These are phyloP conservation scores for Catostylus mosaicus DNA, from an alignment of 30 jellyfish, hydroid and myxozoan species.

Conservation along the genomic window DNA sequence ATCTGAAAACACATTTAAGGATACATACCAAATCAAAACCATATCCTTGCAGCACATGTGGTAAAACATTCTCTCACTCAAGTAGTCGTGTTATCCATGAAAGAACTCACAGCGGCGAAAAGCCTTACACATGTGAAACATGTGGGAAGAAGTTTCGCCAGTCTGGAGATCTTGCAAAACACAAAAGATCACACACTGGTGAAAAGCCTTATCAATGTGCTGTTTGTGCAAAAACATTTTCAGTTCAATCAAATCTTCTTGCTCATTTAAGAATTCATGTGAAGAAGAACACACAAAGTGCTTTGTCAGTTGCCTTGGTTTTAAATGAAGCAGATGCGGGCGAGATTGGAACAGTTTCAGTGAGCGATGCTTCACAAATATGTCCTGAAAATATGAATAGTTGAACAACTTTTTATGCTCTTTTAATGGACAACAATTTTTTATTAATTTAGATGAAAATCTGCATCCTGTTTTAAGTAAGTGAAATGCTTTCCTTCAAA, in stretches of 20 bases:
- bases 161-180: slow-evolving; percentile 69
- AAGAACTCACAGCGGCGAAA: slow-evolving; percentile 63
- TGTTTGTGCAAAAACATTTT: slow-evolving; percentile 54
- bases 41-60: slow-evolving; percentile 45
- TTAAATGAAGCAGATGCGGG: neutral
- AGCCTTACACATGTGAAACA: slow-evolving; percentile 59
- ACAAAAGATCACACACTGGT: slow-evolving; percentile 65
- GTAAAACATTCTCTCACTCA: slow-evolving; percentile 59
- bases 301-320: slow-evolving; percentile 33
- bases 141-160: slow-evolving; percentile 64
- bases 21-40: slow-evolving; percentile 59
- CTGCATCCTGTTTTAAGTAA: no score
- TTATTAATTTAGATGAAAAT: no score
- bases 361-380: neutral
- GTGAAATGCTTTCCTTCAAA: no score
- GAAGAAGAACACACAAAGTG: slow-evolving; percentile 42
- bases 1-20: slow-evolving; percentile 62
- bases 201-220: slow-evolving; percentile 74
- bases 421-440: no score
- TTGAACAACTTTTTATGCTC: no score
- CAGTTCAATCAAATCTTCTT: slow-evolving; percentile 63
- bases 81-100: slow-evolving; percentile 72
- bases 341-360: neutral
- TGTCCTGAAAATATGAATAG: neutral
- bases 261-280: slow-evolving; percentile 70